A percentile compares a stretch with the other conserved stretches of the same genome.
phyloP scores from a whole-genome alignment of 2,113 vertebrate genomes.

The Tapirus terrestris region DNA sequence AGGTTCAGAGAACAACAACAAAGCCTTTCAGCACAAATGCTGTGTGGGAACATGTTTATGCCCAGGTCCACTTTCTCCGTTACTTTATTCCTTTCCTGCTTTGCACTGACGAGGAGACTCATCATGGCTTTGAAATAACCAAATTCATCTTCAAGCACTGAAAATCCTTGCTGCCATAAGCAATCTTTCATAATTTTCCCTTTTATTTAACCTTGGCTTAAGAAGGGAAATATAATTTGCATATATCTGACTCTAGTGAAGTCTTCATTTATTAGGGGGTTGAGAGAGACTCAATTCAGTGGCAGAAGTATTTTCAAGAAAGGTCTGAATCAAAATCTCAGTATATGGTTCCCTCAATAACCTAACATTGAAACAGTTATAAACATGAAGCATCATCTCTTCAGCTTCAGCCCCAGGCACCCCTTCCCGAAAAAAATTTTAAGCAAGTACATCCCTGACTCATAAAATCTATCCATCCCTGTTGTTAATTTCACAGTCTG shows the following conservation, averaged over 20 bases:
- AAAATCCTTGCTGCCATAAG: constrained; percentile 58
- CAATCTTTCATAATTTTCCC: constrained; percentile 51
- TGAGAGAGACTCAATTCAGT: constrained; percentile 4
- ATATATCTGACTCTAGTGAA: constrained; percentile 58
- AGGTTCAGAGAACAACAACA: constrained; percentile 17
- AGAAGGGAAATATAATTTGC: constrained; percentile 59
- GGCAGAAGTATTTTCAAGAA: constrained; percentile 45
- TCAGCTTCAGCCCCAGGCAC: neutral
- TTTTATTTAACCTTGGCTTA: constrained; percentile 73
- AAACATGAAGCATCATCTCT: neutral
- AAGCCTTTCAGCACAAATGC: constrained; percentile 21
- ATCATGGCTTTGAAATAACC: constrained; percentile 48
- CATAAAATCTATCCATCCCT: constrained; percentile 7
- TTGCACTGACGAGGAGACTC: neutral
- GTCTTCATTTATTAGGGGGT: constrained; percentile 43
- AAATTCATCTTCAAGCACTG: constrained; percentile 49
- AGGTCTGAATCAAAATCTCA: constrained; percentile 40
- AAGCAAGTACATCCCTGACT: neutral
- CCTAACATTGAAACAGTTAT: neutral
- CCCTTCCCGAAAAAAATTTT: neutral
- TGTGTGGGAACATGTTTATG: neutral
- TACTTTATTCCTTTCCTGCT: constrained; percentile 1
- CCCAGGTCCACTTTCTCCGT: neutral
- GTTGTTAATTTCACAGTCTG: constrained; percentile 47
- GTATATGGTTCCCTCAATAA: neutral